Evolutionary conservation across 37 sponge, comb jelly and placozoan species (phyloP).

Genomic region (Trichoplax adhaerens): DNA sequence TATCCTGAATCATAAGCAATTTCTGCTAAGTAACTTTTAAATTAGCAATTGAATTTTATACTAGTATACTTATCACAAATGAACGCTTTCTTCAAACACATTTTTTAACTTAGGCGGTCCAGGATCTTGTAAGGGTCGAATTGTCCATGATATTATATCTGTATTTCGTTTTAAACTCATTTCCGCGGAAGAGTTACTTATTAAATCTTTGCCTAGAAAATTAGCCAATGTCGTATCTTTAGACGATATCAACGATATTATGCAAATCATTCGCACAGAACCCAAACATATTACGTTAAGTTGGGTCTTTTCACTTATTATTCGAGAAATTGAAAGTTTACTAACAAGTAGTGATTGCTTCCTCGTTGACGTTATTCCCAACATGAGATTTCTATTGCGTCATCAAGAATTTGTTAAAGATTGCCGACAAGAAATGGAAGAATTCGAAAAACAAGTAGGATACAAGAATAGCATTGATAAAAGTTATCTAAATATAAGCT

Average conservation of each 20-base stretch:
- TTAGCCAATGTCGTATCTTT: neutral
- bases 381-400: conserved; percentile 40
- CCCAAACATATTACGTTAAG: conserved; percentile 38
- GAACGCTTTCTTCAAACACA: no score
- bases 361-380: conserved; percentile 51
- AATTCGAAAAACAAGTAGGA: conserved; percentile 40
- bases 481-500: no score
- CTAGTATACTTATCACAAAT: no score
- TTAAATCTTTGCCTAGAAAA: conserved; percentile 28
- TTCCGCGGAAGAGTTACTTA: conserved; percentile 26
- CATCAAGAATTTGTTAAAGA: conserved; percentile 31
- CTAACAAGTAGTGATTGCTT: conserved; percentile 16
- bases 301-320: conserved; percentile 41
- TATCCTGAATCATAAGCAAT: no score
- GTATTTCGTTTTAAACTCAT: conserved; percentile 50
- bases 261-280: conserved; percentile 29
- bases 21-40: no score
- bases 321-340: conserved; percentile 14
- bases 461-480: no score
- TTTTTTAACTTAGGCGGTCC: conserved; percentile 32
- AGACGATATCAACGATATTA: conserved; percentile 7
- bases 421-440: conserved; percentile 13
- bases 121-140: conserved; percentile 46
- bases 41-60: no score
- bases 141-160: conserved; percentile 37